Evolutionary conservation across 1,140 invertebrate genomes (phyloP), one percentile per base, ranked within the genome.

Genomic region (Magallana ariakensis): DNA sequence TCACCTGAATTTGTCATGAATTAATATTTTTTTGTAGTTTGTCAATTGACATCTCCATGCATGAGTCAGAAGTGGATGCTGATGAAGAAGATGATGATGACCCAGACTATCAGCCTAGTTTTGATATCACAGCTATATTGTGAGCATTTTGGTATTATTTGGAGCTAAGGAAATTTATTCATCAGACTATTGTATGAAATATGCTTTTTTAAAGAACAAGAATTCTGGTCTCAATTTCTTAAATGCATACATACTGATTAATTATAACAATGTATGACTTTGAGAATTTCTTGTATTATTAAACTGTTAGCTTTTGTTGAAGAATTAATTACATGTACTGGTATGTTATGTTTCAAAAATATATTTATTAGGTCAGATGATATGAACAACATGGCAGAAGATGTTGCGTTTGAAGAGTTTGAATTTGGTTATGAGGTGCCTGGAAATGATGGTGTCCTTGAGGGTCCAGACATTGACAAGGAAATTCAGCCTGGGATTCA

Each of bases 101-200:
- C 58, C 60, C 26, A 58, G 70, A 86, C 19, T 86, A 81, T 53
- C 10, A 81, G 19, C 55, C 75, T 46, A 86, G 75, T 58, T 86
- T 86, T 46, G 54, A 80, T 26, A 46, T 86, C 54, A 80, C 70
- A 19, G 66, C 75, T 46, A 58, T 57, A 54, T 53, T 80, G 75
- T 86, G 58, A 26, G 75, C 80, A n/a, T n/a, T n/a, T n/a, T n/a
- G n/a, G n/a, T n/a, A n/a, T n/a, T n/a, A n/a, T n/a, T n/a, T n/a
- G n/a, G n/a, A n/a, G n/a, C n/a, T n/a, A 80, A 6, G 0, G 8
- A 80, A 33, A 26, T 80, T 80, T 0, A 11, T 9, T 80, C 11
- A 53, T 33, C 33, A 33, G 53, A 26, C 9, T 13, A 1, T 1
- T 15, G 33, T 33, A 33, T 33, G 33, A 4, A 33, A 33, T 1